Evolutionary conservation across 2,113 vertebrate species (phyloP).

Genomic region (Anarhynchus alexandrinus): DNA sequence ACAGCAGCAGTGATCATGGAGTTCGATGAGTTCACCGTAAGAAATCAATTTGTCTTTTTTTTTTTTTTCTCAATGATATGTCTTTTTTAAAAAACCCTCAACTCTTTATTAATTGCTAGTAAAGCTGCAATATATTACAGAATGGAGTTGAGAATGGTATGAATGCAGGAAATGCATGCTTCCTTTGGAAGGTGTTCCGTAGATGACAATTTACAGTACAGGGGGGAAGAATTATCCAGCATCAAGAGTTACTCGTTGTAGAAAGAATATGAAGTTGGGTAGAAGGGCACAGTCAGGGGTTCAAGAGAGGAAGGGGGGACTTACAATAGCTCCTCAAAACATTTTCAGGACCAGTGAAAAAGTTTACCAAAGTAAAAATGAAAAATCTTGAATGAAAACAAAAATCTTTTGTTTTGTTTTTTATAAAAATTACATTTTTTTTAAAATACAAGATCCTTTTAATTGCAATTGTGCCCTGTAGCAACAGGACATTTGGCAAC

Average conservation of each 20-base stretch:
- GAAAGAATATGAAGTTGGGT: constrained; percentile 73
- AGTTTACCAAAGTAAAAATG: constrained; percentile 84
- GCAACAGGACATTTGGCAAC: constrained; percentile 80
- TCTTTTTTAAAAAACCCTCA: constrained; percentile 58
- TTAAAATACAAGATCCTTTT: constrained; percentile 86
- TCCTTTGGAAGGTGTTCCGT: constrained; percentile 67
- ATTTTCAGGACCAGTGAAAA: constrained; percentile 81
- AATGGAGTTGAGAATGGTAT: constrained; percentile 55
- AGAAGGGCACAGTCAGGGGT: constrained; percentile 65
- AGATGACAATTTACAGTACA: constrained; percentile 67
- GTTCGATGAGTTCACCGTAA: constrained; percentile 59
- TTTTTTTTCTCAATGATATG: constrained; percentile 51
- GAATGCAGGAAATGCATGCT: constrained; percentile 69
- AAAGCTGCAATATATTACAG: constrained; percentile 72
- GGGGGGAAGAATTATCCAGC: constrained; percentile 68
- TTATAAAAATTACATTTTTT: constrained; percentile 85
- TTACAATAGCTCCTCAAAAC: constrained; percentile 80
- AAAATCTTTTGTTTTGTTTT: constrained; percentile 72
- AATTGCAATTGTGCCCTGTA: constrained; percentile 75
- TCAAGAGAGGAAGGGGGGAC: constrained; percentile 68
- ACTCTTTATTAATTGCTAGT: constrained; percentile 60
- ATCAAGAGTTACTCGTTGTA: constrained; percentile 69
- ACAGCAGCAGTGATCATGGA: constrained; percentile 73
- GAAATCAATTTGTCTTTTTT: constrained; percentile 46
- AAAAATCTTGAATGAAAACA: constrained; percentile 83